Evolutionary conservation across 2,888 invertebrate species (phyloP).

Genomic region (Mycalesis mineus): DNA sequence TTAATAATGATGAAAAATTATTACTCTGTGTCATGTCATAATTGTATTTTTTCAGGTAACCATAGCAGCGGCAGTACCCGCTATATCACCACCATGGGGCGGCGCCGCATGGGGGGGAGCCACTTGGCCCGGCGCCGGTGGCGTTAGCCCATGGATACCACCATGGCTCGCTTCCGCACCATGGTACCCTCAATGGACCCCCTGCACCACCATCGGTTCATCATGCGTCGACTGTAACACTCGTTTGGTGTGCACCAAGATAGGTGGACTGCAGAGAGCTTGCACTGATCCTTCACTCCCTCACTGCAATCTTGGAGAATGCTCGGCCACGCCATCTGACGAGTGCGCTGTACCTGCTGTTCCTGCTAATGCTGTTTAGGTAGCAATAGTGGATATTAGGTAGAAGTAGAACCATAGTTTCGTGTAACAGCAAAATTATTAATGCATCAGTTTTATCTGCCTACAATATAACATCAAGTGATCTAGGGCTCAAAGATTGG

Average conservation of each 20-base stretch:
- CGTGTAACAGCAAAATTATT: too few relatives aligned
- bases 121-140: conserved; percentile 36
- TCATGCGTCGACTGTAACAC: conserved; percentile 60
- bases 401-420: too few relatives aligned
- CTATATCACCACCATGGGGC: conserved; percentile 33
- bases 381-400: too few relatives aligned
- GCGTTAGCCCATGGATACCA: conserved; percentile 60
- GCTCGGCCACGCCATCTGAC: conserved; percentile 62
- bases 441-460: too few relatives aligned
- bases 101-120: conserved; percentile 22
- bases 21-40: neutral
- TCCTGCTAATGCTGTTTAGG: conserved; percentile 21
- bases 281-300: conserved; percentile 64
- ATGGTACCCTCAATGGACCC: conserved; percentile 62
- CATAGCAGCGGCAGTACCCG: conserved; percentile 49
- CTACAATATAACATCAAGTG: too few relatives aligned
- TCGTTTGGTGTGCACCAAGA: conserved; percentile 59
- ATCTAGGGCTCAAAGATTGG: too few relatives aligned
- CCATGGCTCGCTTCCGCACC: conserved; percentile 61
- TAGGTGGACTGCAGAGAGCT: conserved; percentile 54
- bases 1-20: too few relatives aligned
- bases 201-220: conserved; percentile 54
- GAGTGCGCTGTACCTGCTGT: conserved; percentile 44
- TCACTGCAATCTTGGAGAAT: conserved; percentile 66
- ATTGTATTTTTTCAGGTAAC: conserved; percentile 41